Evolutionary conservation across 2,113 vertebrate species (phyloP), one percentile per base, ranked within the genome.

Genomic region (Amblyornis subalaris): DNA sequence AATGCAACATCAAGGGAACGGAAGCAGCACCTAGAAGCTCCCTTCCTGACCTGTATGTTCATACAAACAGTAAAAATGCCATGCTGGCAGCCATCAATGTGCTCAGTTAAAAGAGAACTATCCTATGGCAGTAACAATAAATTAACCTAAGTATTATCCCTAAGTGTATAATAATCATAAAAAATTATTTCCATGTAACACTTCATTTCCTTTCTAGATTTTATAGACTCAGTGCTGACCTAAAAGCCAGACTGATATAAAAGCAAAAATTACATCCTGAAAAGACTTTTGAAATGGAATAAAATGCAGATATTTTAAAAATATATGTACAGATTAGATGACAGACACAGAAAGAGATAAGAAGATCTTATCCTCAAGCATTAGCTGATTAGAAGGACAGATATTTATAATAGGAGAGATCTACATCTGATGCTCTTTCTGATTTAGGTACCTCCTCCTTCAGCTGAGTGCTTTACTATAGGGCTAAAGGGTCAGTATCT

Each of bases 131-230:
- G 54, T 45, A 76, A 64, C 42, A 88, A 92, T 92, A 90, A 96
- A 93, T 91, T 90, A 61, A 36, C 28, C 42, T 44, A 66, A 93
- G 62, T 42, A 93, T 60, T 82, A 91, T 40, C 48, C 89, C 83
- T 87, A 65, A 72, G 83, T 57, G 94, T 84, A 81, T 71, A 92
- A 90, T 89, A 92, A 89, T 42, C 55, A 87, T 62, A 89, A 90
- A 23, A 86, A 81, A 55, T 12, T 40, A 91, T 90, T 90, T 92
- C 53, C 38, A 40, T 45, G 74, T 40, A 93, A 75, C 40, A 57
- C 28, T 75, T 33, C 5, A 53, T 67, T 81, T 80, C 58, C 61
- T 65, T 90, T 91, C 65, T 60, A 78, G 55, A 90, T 92, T 95
- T 91, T 89, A 92, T 57, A 51, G 61, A 65, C 42, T 57, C 5